Conservation (phyloP, 1,140 invertebrate genomes). For the Heliconius melpomene region DNA sequence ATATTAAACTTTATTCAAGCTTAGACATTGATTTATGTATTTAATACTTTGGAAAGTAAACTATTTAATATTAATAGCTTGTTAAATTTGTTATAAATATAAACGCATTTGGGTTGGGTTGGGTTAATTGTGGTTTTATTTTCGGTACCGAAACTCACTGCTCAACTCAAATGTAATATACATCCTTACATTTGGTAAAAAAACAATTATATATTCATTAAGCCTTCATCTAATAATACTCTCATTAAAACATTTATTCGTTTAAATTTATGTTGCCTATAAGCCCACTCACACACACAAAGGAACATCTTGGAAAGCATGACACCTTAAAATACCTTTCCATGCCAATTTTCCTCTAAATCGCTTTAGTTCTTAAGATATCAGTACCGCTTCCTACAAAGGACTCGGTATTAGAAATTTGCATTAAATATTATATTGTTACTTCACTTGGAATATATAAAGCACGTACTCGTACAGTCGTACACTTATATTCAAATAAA, state of each 20-base stretch:
- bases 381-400: not conserved
- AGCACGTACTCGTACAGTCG: conserved; percentile 7
- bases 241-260: too few species aligned
- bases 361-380: not conserved
- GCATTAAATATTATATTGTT: not conserved
- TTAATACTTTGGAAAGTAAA: conserved; percentile 12
- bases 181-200: too few species aligned
- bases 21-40: conserved; percentile 8
- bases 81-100: not conserved
- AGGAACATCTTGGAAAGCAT: too few species aligned
- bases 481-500: not conserved
- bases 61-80: not conserved
- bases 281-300: too few species aligned
- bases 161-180: too few species aligned
- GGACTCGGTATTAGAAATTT: not conserved
- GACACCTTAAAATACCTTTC: too few species aligned
- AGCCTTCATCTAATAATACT: too few species aligned
- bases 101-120: not conserved
- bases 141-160: too few species aligned
- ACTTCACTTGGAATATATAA: conserved; percentile 13
- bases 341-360: too few species aligned
- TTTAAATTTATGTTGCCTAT: too few species aligned
- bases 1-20: conserved; percentile 22
- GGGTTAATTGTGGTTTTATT: too few species aligned
- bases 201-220: too few species aligned